Percentiles rank a stretch among this genome's conserved stretches.
Evolutionary conservation across 2,888 invertebrate genomes (phyloP).

Genomic region (Aphidius colemani): DNA sequence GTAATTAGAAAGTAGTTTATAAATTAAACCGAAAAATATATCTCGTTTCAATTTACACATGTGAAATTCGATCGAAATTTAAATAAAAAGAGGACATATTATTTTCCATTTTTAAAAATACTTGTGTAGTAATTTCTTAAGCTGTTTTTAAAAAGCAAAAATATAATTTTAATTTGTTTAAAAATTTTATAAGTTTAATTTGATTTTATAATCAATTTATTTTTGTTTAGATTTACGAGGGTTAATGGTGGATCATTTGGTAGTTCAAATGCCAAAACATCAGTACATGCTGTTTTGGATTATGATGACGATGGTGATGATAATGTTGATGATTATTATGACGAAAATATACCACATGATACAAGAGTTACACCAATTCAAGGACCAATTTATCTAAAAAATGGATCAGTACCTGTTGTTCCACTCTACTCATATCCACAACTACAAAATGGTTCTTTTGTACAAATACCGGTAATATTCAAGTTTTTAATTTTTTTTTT

Average conservation of each 20-base stretch:
- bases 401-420: conserved; percentile 85
- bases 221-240: conserved; percentile 50
- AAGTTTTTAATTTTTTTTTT: not conserved
- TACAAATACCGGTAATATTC: conserved; percentile 85
- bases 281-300: conserved; percentile 75
- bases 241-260: conserved; percentile 50
- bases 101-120: conserved; percentile 19
- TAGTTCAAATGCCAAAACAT: conserved; percentile 63
- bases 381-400: conserved; percentile 85
- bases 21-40: not conserved
- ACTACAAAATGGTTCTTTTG: conserved; percentile 82
- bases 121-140: not conserved
- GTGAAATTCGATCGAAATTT: conserved; percentile 35
- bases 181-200: conserved; percentile 16
- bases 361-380: conserved; percentile 82
- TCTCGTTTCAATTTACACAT: conserved; percentile 11
- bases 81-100: conserved; percentile 25
- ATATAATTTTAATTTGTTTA: not conserved
- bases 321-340: conserved; percentile 65
- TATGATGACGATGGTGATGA: conserved; percentile 63
- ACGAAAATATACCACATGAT: conserved; percentile 50
- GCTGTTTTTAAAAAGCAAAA: not conserved
- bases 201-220: too few relatives aligned
- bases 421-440: conserved; percentile 85
- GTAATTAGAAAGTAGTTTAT: conserved; percentile 15